A percentile compares a stretch with the other conserved stretches of the same genome.
Conservation (phyloP, 2,888 invertebrate genomes). For the Orchesellides sinensis region DNA sequence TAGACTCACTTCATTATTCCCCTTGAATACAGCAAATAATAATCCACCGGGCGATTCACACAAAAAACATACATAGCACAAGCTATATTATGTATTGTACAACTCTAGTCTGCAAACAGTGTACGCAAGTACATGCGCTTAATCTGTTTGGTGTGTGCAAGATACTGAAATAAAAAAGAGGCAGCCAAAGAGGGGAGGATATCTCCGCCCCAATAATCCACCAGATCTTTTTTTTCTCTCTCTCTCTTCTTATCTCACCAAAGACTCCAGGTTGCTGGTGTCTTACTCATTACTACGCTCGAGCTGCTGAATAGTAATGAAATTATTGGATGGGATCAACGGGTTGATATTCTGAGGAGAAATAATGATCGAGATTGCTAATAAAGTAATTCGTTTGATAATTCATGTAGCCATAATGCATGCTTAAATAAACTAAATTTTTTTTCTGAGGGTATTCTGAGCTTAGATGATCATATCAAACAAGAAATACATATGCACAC, state of each 20-base stretch:
- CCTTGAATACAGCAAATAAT: no score
- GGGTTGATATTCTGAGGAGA: not conserved
- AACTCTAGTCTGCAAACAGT: no score
- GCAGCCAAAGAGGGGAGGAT: constrained; percentile 64
- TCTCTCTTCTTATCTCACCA: constrained; percentile 25
- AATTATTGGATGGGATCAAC: no score
- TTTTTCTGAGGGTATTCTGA: not conserved
- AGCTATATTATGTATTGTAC: not conserved
- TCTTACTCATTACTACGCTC: constrained; percentile 13
- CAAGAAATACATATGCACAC: no score
- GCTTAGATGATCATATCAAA: no score
- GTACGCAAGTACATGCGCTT: not conserved
- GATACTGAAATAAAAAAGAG: constrained; percentile 55
- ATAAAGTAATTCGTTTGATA: not conserved
- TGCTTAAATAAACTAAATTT: not conserved
- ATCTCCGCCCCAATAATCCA: constrained; percentile 68
- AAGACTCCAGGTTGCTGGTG: constrained; percentile 9
- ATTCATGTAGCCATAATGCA: not conserved
- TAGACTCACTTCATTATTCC: no score
- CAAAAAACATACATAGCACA: no score
- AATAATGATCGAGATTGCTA: not conserved
- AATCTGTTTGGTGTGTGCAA: not conserved
- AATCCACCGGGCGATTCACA: no score
- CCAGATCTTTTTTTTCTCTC: constrained; percentile 32
- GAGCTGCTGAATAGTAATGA: not conserved